Evolutionary conservation across 2,113 vertebrate genomes (phyloP), one percentile per base, ranked within the genome.

Genomic region (Strigops habroptila): DNA sequence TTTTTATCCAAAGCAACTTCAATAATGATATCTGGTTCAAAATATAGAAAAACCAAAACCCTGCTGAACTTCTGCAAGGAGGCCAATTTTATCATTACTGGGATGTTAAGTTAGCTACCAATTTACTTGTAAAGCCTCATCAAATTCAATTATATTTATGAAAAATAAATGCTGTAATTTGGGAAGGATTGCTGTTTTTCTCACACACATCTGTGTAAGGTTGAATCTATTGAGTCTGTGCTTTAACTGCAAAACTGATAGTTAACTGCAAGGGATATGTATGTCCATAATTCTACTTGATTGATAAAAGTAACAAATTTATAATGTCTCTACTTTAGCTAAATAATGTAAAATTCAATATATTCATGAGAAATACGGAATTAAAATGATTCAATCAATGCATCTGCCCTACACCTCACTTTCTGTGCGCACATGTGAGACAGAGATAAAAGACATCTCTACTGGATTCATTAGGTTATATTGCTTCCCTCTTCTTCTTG

Each of bases 41-140:
- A 79, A 5, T 0, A 1, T 37, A 19, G 51, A 27, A 18, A 60
- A 46, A 12, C 1, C 21, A 53, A 46, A 19, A 0, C 1, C 6
- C 3, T 3, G 22, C 15, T 24, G 27, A 53, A 62, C 76, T 80
- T 90, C 63, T 95, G 9, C 27, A 69, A 79, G 48, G 10, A 90
- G 28, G 9, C 12, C 37, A 85, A 69, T 88, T 93, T 93, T 85
- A 62, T 82, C 60, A 86, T 94, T 86, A 75, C 30, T 49, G 6
- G 10, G 30, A 82, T 82, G n/a, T 86, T 63, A 78, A 86, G 83
- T 94, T 95, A 86, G 48, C 55, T 82, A 84, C 65, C 60, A 91
- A 93, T 93, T 95, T 88, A 60, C 88, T 88, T 95, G 76, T 91
- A 83, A 95, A 83, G 70, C 41, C 79, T 89, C 67, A 95, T 95